Base-by-base conservation (phyloP, 2,113 vertebrate genomes). In the Ceyx melanurus region DNA sequence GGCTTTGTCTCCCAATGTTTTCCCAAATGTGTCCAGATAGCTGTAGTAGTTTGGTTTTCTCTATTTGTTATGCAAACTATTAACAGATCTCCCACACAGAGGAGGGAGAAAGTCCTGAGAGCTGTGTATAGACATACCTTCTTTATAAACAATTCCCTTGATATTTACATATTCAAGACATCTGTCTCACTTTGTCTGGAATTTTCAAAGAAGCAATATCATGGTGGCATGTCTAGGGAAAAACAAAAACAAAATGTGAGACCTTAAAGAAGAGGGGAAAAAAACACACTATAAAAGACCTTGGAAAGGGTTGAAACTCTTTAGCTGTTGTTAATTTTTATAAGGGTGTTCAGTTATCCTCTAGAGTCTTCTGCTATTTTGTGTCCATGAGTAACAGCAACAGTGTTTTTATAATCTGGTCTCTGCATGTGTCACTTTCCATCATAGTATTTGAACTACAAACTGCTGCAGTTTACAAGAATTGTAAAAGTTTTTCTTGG, bases 161-260 rank as follows among this genome's bases (percentile, higher is more conserved):
- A 17, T 60, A 45, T 64, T 80, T 82, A 22, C 51, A 57, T 54
- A 40, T 92, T 72, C 35, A 76, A 89, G 62, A 35, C 37, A 85
- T 58, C 31, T 92, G 64, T 94, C 75, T 93, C 61, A 28, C 46
- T 90, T 92, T 89, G 42, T 74, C 70, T 92, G 29, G 50, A 40
- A 0, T 37, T 84, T 93, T 89, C 68, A 81, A 83, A 89, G 56
- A 72, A 28, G 35, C 43, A 76, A 13, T 86, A 93, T 75, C 57
- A 40, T 3, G 0, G 22, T 80, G 26, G 1, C 0, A 28, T 61
- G 67, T n/a, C 66, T 70, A 84, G 68, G 37, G 67, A 40, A 58
- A 93, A 80, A 65, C 13, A 78, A 92, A 92, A 73, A 25, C 13
- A 67, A 64, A 89, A 87, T 23, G 15, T 65, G 43, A 74, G 33